A percentile compares a stretch with the other conserved stretches of the same genome.
phyloP scores from a whole-genome alignment of 2,113 vertebrate genomes.

The Lamprologus lemairii region DNA sequence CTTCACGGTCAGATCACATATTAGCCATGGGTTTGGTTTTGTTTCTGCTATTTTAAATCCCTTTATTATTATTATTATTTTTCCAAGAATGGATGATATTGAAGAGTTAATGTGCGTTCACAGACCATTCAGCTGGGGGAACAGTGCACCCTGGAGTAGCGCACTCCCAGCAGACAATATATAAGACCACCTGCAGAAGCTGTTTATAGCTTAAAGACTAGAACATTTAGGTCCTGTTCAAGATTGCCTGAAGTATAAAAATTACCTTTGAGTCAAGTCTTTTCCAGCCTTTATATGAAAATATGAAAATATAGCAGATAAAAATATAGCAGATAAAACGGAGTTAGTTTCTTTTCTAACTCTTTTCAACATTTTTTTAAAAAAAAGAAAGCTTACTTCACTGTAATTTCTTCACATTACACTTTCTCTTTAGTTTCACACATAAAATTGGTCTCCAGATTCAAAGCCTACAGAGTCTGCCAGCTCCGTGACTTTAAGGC shows the following conservation, averaged over 20 bases:
- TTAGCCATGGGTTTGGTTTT: neutral
- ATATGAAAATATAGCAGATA: neutral
- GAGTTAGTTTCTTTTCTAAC: neutral
- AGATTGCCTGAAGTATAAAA: neutral
- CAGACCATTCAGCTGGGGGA: neutral
- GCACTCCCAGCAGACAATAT: neutral
- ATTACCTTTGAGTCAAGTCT: neutral
- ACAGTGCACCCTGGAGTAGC: neutral
- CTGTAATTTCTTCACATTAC: neutral
- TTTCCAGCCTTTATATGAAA: neutral
- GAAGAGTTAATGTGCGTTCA: neutral
- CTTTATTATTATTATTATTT: neutral
- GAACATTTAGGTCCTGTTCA: neutral
- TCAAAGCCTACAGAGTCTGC: neutral
- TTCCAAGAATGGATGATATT: neutral
- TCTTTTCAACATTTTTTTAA: rapidly evolving
- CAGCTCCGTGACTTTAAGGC: neutral
- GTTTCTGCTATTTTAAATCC: neutral
- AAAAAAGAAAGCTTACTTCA: neutral
- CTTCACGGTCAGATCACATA: neutral
- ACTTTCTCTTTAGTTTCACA: neutral
- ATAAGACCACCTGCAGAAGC: neutral
- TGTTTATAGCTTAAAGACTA: neutral
- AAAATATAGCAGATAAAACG: neutral
- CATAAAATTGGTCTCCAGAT: neutral